These are phyloP conservation scores for Acleris literana DNA, from an alignment of 2,888 invertebrate species.

Conservation along the genomic window DNA sequence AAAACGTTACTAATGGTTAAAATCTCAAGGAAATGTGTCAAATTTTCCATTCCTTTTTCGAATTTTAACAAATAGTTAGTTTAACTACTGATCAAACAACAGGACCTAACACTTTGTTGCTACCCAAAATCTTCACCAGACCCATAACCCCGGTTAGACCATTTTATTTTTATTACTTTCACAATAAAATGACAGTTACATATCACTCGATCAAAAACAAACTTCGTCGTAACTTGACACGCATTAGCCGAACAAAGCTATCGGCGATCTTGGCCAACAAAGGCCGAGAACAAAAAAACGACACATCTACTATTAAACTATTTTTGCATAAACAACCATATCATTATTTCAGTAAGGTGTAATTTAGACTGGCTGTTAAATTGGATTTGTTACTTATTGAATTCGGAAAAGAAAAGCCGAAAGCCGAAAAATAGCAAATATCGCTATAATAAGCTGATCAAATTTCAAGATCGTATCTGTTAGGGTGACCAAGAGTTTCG, in stretches of 20 bases:
- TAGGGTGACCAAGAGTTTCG: slow-evolving; percentile 39
- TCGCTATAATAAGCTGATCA: slow-evolving; percentile 42
- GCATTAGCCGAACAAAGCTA: slow-evolving; percentile 38
- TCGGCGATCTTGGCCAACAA: slow-evolving; percentile 39
- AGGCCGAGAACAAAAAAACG: slow-evolving; percentile 37
- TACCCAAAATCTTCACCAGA: no score
- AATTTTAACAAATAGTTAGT: no score
- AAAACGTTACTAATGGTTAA: no score
- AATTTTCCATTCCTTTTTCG: no score
- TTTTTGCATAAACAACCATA: no score
- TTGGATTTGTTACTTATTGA: neutral
- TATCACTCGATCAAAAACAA: slow-evolving; percentile 36
- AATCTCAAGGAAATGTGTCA: no score
- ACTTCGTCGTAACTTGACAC: slow-evolving; percentile 37
- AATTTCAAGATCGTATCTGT: slow-evolving; percentile 40
- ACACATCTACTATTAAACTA: no score
- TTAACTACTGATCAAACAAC: no score
- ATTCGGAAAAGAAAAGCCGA: slow-evolving; percentile 38
- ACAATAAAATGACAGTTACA: slow-evolving; percentile 35
- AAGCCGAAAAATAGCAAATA: slow-evolving; percentile 42
- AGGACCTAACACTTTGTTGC: no score
- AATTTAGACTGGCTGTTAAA: no score
- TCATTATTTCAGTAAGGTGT: no score
- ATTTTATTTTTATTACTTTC: slow-evolving; percentile 20
- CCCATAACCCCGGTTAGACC: neutral